These are phyloP conservation scores for Portevinia maculata DNA, from an alignment of 2,888 invertebrate species.

Conservation along the genomic window DNA sequence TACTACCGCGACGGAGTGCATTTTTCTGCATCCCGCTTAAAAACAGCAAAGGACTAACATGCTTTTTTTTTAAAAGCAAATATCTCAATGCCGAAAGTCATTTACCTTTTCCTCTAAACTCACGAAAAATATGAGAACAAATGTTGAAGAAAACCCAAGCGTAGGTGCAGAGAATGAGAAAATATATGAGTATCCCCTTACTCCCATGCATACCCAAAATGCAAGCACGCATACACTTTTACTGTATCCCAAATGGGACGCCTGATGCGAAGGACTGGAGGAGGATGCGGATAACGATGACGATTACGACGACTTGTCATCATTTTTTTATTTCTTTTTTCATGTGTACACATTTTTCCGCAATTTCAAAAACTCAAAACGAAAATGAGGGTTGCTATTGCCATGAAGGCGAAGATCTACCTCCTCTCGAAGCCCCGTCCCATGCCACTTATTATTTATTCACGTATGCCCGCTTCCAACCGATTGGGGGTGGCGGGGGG, in stretches of 20 bases:
- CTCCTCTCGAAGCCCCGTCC: slow-evolving; percentile 1
- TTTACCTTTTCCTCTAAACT: slow-evolving; percentile 56
- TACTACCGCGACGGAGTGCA: slow-evolving; percentile 20
- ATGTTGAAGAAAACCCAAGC: slow-evolving; percentile 25
- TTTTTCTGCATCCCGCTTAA: slow-evolving; percentile 55
- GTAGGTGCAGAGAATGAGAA: slow-evolving; percentile 10
- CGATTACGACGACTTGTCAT: slow-evolving; percentile 44
- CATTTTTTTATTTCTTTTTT: slow-evolving; percentile 75
- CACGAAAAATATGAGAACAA: slow-evolving; percentile 67
- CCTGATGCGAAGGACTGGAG: slow-evolving; percentile 16
- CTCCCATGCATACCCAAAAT: slow-evolving; percentile 65
- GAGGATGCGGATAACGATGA: slow-evolving; percentile 26
- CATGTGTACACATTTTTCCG: slow-evolving; percentile 69
- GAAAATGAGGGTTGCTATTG: slow-evolving; percentile 48
- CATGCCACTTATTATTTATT: slow-evolving; percentile 60
- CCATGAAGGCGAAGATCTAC: slow-evolving; percentile 41
- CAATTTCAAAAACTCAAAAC: slow-evolving; percentile 63
- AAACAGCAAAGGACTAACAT: not conserved
- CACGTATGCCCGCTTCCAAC: slow-evolving; percentile 39
- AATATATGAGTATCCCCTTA: slow-evolving; percentile 44
- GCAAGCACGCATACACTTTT: slow-evolving; percentile 76
- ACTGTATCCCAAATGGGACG: slow-evolving; percentile 46
- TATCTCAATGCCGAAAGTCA: slow-evolving; percentile 64
- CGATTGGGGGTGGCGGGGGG: slow-evolving; percentile 2
- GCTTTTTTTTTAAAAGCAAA: slow-evolving; percentile 25